Evolutionary conservation across 2,797 vertebrate species (phyloP), one percentile per base, ranked within the genome.

Genomic region (Sebastes hopkinsi): DNA sequence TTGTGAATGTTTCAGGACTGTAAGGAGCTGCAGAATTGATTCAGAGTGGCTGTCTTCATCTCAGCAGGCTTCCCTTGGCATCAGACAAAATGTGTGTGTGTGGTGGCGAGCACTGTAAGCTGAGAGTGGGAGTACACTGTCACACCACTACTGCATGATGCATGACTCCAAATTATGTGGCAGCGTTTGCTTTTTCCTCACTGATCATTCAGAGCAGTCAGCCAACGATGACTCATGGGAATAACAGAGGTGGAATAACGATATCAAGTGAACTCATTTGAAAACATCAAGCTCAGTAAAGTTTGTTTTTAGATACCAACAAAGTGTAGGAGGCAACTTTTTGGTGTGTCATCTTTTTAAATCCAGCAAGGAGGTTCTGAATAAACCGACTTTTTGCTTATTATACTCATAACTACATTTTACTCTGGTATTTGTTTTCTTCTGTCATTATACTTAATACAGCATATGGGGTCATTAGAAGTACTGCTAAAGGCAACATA

Each of bases 71-170:
- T 77, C 60, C 70, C 64, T 65, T 60, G 23, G 20, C 60, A 79
- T 82, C 71, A 76, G 50, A 77, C 16, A 67, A 52, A 52, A 23
- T 59, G 16, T 67, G 71, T 73, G 42, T 54, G 10, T 36, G n/a
- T 56, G 46, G 25, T 66, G n/a, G 76, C 29, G 14, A 70, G 69
- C 30, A 76, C 81, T 80, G 81, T 73, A 74, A 84, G 62, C 84
- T 54, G 55, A 77, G 87, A 83, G 88, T 92, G 80, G 88, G 89
- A 84, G 88, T 82, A 38, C 29, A 65, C 88, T 90, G 88, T 91
- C 85, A 90, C 64, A 83, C 54, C 16, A 64, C 72, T 76, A 78
- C 74, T 84, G 67, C 68, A 81, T 84, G 80, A 89, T 85, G 84
- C 73, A 79, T 68, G 86, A 75, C 73, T 88, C 67, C 75, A 81